Base-by-base conservation (phyloP, 1,140 invertebrate species). In the Oryctes rhinoceros region DNA sequence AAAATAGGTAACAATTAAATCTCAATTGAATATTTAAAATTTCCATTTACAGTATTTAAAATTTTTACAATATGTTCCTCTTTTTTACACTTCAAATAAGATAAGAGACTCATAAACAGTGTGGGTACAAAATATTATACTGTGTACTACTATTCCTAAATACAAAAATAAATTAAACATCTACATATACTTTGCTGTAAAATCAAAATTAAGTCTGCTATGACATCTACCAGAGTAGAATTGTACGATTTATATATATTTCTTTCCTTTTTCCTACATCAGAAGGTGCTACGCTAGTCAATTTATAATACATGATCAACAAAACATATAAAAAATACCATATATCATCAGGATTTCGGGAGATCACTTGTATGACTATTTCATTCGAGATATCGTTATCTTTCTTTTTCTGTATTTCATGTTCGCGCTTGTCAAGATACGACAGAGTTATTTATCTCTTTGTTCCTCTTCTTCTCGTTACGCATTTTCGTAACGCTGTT, bases 151-250 rank as follows among this genome's bases (percentile, higher is more conserved):
- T 35, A 44, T 5, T 71, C 35, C 67, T 76, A 76, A 44, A 47
- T 76, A 76, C 74, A 76, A 76, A 76, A 76, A 76, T 76, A 76
- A 76, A 76, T 76, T 76, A 76, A 18, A 53, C 49, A 15, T 53
- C 49, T 53, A 53, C 13, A 53, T 15, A 18, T 53, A 53, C 49
- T 53, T 53, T 53, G 49, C 13, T 53, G 7, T 53, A 13, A 53
- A 53, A 10, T 53, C 11, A 53, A 53, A 53, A 53, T 53, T 53
- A 53, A 53, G 49, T 18, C 49, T 53, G 49, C 13, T 53, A 11
- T 53, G n/a, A 7, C 49, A 53, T 53, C 49, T 53, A 53, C 49
- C 39, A 44, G 1, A 18, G 4, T 53, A 53, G 9, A 53, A 13
- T 53, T 53, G 49, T 53, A 53, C 49, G 13, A 15, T 53, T 53